These are phyloP conservation scores for Syngnathoides biaculeatus DNA, from an alignment of 2,113 vertebrate genomes.

Conservation along the genomic window DNA sequence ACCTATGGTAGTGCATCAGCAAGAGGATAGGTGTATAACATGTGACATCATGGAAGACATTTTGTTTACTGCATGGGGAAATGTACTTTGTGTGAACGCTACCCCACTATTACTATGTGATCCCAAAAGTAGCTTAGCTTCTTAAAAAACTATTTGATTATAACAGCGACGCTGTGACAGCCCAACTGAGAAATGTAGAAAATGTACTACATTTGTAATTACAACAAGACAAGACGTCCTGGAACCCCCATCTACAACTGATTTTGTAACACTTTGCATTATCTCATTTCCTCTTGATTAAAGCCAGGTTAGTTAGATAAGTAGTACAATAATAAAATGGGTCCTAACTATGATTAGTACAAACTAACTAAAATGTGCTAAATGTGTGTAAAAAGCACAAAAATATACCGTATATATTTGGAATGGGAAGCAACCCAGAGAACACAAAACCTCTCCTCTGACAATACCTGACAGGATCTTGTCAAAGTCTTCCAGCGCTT, in stretches of 20 bases:
- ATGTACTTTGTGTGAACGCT: too few species aligned
- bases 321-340: not conserved
- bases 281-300: not conserved
- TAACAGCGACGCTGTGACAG: too few species aligned
- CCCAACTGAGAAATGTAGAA: too few species aligned
- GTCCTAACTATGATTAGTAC: not conserved
- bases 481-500: conserved; percentile 64
- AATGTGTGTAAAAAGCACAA: conserved; percentile 8
- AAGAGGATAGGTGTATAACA: too few species aligned
- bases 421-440: conserved; percentile 37
- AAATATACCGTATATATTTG: conserved; percentile 42
- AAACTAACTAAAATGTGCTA: conserved; percentile 21
- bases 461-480: conserved; percentile 61
- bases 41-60: too few species aligned
- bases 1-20: too few species aligned
- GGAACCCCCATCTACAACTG: not conserved
- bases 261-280: too few species aligned
- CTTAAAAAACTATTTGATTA: too few species aligned
- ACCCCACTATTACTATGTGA: too few species aligned
- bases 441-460: conserved; percentile 45
- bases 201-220: too few species aligned
- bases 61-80: too few species aligned
- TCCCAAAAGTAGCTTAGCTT: too few species aligned
- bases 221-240: not conserved
- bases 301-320: not conserved